Conservation (phyloP, 2,113 vertebrate species). For the Vidua chalybeata region DNA sequence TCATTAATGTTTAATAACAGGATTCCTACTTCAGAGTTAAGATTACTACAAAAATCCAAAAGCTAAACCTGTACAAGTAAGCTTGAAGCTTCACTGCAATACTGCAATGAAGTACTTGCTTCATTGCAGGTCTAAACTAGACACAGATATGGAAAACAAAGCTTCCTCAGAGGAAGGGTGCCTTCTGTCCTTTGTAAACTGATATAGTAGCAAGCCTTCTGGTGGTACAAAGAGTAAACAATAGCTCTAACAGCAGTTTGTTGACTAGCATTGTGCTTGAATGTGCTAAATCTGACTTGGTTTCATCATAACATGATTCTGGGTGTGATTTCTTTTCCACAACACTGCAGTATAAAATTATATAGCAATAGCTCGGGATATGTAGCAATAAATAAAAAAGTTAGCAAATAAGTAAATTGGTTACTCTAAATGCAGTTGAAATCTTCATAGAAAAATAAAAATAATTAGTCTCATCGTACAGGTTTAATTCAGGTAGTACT, state of each 20-base stretch:
- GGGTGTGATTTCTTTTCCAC: not conserved
- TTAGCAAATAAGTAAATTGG: not conserved
- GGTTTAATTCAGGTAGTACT: not conserved
- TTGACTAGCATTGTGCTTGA: not conserved
- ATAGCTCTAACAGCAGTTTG: not conserved
- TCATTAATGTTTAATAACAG: not conserved
- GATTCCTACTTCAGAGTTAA: not conserved
- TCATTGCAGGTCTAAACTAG: not conserved
- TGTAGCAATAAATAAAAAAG: not conserved
- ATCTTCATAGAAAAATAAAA: not conserved
- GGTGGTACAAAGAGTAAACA: not conserved
- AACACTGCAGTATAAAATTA: not conserved
- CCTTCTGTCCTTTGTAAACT: slow-evolving; percentile 27
- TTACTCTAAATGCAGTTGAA: not conserved
- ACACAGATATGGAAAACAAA: not conserved
- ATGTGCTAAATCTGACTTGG: not conserved
- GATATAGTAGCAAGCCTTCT: slow-evolving; percentile 34
- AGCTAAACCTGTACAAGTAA: not conserved
- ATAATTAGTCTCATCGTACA: not conserved
- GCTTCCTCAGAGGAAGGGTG: not conserved
- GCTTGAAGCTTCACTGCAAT: not conserved
- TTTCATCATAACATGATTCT: not conserved
- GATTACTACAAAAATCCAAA: not conserved
- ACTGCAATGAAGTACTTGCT: not conserved
- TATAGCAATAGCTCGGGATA: not conserved